Percentiles rank a stretch among this genome's conserved stretches.
These are phyloP conservation scores for Tortricodes alternella DNA, from an alignment of 2,888 invertebrate species.

Conservation along the genomic window DNA sequence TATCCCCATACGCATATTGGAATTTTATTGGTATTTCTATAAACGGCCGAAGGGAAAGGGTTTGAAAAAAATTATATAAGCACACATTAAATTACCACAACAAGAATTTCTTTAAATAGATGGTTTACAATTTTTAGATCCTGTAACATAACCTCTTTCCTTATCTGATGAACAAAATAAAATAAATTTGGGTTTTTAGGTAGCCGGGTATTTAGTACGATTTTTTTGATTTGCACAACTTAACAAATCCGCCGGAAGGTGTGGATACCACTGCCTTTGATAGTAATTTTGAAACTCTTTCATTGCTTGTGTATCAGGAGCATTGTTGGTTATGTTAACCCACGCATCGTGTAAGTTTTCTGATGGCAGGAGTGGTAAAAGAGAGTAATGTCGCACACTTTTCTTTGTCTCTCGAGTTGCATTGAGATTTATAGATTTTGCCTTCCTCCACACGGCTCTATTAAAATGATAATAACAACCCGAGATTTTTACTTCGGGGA, in stretches of 20 bases:
- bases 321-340: not conserved
- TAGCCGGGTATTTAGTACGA: not conserved
- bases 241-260: not conserved
- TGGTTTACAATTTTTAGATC: not conserved
- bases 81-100: too few relatives aligned
- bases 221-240: not conserved
- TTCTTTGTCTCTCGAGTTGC: not conserved
- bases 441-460: not conserved
- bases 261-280: not conserved
- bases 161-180: not conserved
- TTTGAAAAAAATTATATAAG: too few relatives aligned
- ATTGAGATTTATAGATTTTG: not conserved
- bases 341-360: too few relatives aligned
- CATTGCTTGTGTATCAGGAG: not conserved
- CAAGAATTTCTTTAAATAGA: not conserved
- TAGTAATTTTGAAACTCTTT: not conserved
- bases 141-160: not conserved
- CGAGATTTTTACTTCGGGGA: not conserved
- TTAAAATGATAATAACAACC: not conserved
- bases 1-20: too few relatives aligned
- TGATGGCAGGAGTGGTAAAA: too few relatives aligned
- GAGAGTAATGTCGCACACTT: not conserved
- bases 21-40: too few relatives aligned
- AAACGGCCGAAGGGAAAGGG: too few relatives aligned
- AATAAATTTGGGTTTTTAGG: not conserved